Percentiles rank a stretch among this genome's conserved stretches.
Evolutionary conservation across 2,797 vertebrate genomes (phyloP).

Genomic region (Sebastes variabilis): DNA sequence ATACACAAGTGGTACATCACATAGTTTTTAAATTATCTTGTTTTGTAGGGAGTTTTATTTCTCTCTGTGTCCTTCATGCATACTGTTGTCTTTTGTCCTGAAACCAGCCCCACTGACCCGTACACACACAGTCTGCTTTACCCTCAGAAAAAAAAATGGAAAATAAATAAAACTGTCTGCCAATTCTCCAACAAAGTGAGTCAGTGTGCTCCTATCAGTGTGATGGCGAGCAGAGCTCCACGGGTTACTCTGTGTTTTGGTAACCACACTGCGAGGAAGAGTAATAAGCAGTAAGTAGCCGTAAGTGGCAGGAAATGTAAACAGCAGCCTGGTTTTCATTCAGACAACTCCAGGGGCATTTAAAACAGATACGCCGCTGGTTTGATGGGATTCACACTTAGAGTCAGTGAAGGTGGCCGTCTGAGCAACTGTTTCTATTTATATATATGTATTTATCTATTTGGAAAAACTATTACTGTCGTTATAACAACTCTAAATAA

Average conservation of each 20-base stretch:
- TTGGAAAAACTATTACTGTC: background rate
- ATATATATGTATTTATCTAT: background rate
- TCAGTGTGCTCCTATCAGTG: constrained; percentile 47
- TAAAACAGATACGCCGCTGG: constrained; percentile 4
- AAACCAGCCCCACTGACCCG: constrained; percentile 26
- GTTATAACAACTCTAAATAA: background rate
- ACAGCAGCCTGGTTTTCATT: constrained; percentile 58
- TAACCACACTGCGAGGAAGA: constrained; percentile 60
- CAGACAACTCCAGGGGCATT: constrained; percentile 45
- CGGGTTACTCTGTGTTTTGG: constrained; percentile 53
- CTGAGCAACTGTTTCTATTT: background rate
- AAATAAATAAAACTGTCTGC: constrained; percentile 50
- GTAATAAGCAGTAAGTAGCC: constrained; percentile 63
- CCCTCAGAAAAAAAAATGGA: constrained; percentile 34
- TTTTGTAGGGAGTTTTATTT: background rate
- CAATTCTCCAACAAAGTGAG: constrained; percentile 45
- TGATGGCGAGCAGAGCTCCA: constrained; percentile 64
- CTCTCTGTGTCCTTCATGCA: background rate
- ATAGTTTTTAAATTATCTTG: constrained; percentile 9
- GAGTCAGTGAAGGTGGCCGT: background rate
- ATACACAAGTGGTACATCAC: constrained; percentile 41
- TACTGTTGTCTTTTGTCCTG: constrained; percentile 32
- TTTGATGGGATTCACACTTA: constrained; percentile 2
- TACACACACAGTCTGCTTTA: background rate
- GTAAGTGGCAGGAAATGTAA: constrained; percentile 71